These are phyloP conservation scores for Microcebus ravelobensis DNA, from an alignment of 2,113 vertebrate species.

Conservation along the genomic window DNA sequence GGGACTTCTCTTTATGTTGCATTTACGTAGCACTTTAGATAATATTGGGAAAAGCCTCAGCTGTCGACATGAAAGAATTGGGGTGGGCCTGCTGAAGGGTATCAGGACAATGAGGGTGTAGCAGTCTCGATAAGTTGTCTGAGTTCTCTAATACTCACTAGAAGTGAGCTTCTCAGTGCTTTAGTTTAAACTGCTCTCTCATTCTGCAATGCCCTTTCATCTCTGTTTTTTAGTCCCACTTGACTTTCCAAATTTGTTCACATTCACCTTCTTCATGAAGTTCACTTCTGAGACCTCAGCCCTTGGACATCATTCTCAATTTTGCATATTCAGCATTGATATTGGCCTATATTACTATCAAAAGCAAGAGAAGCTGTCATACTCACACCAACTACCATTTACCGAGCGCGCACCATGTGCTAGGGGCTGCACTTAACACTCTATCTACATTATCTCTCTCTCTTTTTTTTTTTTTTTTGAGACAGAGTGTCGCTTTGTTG, in stretches of 20 bases:
- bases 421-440: background rate
- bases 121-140: background rate
- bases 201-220: background rate
- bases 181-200: background rate
- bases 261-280: background rate
- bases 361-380: background rate
- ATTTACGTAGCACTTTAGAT: background rate
- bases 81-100: background rate
- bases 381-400: background rate
- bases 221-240: background rate
- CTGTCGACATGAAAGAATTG: background rate
- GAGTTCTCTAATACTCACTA: background rate
- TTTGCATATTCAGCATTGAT: background rate
- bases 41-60: background rate
- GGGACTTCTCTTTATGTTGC: background rate
- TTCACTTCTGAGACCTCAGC: background rate
- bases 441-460: background rate
- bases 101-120: rapidly evolving
- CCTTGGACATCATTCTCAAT: background rate
- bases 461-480: too few species aligned
- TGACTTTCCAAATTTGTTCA: background rate
- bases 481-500: too few species aligned
- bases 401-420: background rate
- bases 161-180: background rate
- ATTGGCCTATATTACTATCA: background rate